Evolutionary conservation across 2,113 vertebrate species (phyloP).

Genomic region (Gnathonemus echidnorhynchus): DNA sequence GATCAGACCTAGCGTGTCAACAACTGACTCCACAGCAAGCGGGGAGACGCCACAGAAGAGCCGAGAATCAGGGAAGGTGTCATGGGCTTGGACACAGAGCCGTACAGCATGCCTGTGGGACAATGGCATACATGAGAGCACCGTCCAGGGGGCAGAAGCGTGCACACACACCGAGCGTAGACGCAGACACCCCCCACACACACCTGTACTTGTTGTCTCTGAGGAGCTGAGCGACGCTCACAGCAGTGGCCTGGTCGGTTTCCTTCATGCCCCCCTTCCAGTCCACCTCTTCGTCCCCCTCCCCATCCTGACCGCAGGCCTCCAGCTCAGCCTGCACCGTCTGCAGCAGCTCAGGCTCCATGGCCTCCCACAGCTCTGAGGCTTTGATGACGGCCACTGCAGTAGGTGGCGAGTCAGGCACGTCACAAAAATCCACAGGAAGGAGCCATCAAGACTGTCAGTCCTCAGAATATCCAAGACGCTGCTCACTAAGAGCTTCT

Average conservation of each 20-base stretch:
- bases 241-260: conserved; percentile 54
- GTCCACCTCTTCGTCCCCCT: conserved; percentile 35
- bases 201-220: conserved; percentile 84
- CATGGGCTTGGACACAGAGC: conserved; percentile 61
- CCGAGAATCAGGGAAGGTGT: conserved; percentile 57
- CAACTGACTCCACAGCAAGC: conserved; percentile 47
- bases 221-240: conserved; percentile 66
- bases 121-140: not conserved
- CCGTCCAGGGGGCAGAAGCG: not conserved
- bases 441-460: not conserved
- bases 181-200: no score
- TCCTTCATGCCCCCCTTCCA: conserved; percentile 35
- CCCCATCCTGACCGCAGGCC: conserved; percentile 43
- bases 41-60: conserved; percentile 59
- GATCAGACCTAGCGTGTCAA: conserved; percentile 65
- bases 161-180: not conserved
- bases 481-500: conserved; percentile 21
- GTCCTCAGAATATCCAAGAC: conserved; percentile 36
- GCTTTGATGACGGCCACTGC: conserved; percentile 62
- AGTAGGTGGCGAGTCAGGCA: not conserved
- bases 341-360: conserved; percentile 79
- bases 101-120: conserved; percentile 68
- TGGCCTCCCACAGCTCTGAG: conserved; percentile 84
- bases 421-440: not conserved
- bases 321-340: conserved; percentile 61